A percentile compares a stretch with the other conserved stretches of the same genome.
These are phyloP conservation scores for Patella vulgata DNA, from an alignment of 1,140 invertebrate genomes.

Conservation along the genomic window DNA sequence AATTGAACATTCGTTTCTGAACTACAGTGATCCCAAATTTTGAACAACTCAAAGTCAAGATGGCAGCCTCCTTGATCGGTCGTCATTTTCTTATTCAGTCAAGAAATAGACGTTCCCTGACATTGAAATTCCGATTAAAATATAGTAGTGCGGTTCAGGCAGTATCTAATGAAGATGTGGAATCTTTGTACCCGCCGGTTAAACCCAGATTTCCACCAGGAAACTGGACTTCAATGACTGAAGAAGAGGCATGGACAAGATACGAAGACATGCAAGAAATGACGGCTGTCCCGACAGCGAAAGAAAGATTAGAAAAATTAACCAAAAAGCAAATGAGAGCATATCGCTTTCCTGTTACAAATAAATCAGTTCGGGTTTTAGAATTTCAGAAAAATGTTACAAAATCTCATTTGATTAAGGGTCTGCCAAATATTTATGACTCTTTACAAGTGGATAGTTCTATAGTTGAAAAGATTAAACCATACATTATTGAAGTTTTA, in stretches of 20 bases:
- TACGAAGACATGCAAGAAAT: conserved; percentile 23
- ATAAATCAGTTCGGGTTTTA: conserved; percentile 27
- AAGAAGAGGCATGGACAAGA: conserved; percentile 40
- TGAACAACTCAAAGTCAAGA: conserved; percentile 2
- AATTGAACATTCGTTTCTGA: too few relatives aligned
- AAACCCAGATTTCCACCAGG: conserved; percentile 53
- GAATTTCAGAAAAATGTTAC: conserved; percentile 42
- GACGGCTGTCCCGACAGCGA: conserved; percentile 11
- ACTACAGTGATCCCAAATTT: too few relatives aligned
- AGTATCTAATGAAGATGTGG: conserved; percentile 10
- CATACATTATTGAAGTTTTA: conserved; percentile 20
- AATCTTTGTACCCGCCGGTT: conserved; percentile 44
- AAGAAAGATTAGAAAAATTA: conserved; percentile 33
- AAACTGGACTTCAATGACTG: conserved; percentile 45
- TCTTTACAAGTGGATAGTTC: conserved; percentile 16
- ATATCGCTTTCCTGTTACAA: conserved; percentile 12
- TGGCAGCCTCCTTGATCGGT: conserved; percentile 18
- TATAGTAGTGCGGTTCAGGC: background rate
- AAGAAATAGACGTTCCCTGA: background rate
- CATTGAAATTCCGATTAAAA: background rate
- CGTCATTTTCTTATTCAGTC: background rate
- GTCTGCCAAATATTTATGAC: conserved; percentile 34
- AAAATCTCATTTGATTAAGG: conserved; percentile 43
- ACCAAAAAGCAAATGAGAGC: conserved; percentile 16
- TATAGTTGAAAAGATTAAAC: conserved; percentile 18